A percentile compares a stretch with the other conserved stretches of the same genome.
Conservation (phyloP, 2,797 vertebrate genomes). For the Varecia variegata region DNA sequence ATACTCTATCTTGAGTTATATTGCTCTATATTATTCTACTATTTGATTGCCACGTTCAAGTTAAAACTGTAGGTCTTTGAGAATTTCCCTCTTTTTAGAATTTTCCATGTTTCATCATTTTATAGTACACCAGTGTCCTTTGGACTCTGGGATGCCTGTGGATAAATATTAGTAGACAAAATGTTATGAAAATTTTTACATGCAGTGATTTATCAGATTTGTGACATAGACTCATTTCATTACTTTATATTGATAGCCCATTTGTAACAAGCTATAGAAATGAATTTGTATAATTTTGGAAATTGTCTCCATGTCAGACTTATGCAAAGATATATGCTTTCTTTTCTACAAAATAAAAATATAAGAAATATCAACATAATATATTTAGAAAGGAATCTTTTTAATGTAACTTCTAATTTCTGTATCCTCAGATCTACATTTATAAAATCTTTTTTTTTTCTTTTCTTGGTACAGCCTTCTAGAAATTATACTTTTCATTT, state of each 20-base stretch:
- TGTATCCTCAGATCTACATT: not conserved
- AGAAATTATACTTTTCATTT: not conserved
- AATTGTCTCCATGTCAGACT: not conserved
- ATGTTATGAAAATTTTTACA: not conserved
- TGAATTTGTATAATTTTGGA: not conserved
- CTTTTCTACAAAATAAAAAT: slow-evolving; percentile 4
- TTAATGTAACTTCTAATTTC: not conserved
- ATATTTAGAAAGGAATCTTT: not conserved
- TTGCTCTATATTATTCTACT: not conserved
- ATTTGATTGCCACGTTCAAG: not conserved
- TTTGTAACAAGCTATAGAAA: not conserved
- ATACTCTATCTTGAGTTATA: not conserved
- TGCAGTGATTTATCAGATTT: not conserved
- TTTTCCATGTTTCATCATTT: not conserved
- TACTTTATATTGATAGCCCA: not conserved
- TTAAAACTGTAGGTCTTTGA: not conserved
- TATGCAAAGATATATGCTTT: not conserved
- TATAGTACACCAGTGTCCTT: not conserved
- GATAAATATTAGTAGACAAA: not conserved
- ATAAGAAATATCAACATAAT: not conserved
- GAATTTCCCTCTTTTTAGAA: not conserved
- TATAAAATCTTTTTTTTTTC: not conserved
- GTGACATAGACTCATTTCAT: not conserved
- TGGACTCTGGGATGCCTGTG: not conserved
- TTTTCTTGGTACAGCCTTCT: not conserved